Conservation (phyloP, 1,140 invertebrate genomes). For the Ips typographus region DNA sequence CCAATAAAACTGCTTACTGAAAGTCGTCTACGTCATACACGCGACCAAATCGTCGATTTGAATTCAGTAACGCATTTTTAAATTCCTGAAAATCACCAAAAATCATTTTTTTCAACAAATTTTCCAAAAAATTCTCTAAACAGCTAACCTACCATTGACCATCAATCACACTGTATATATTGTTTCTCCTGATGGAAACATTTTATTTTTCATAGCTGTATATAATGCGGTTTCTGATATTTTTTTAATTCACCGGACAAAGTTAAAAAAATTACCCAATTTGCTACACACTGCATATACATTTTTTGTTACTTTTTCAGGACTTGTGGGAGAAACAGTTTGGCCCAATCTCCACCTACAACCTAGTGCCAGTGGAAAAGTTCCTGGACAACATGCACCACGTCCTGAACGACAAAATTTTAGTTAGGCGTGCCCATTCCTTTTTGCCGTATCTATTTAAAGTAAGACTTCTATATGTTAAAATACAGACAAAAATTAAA, state of each 20-base stretch:
- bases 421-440: conserved; percentile 70
- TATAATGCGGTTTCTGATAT: background rate
- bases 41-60: no score
- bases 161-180: no score
- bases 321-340: conserved; percentile 79
- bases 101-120: no score
- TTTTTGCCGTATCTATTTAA: conserved; percentile 80
- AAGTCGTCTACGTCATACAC: no score
- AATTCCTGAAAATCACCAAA: no score
- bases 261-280: background rate
- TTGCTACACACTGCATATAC: background rate
- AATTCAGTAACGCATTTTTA: no score
- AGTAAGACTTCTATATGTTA: conserved; percentile 53
- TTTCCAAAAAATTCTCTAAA: no score
- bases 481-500: background rate
- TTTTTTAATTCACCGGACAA: background rate
- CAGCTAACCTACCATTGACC: no score
- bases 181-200: no score
- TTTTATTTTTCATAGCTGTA: no score
- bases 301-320: conserved; percentile 52
- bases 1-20: no score
- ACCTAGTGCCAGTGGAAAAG: conserved; percentile 75
- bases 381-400: conserved; percentile 80
- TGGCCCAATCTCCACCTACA: conserved; percentile 79
- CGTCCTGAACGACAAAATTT: conserved; percentile 70